Evolutionary conservation across 2,888 invertebrate species (phyloP), one percentile per base, ranked within the genome.

Genomic region (Copidosoma aretas): DNA sequence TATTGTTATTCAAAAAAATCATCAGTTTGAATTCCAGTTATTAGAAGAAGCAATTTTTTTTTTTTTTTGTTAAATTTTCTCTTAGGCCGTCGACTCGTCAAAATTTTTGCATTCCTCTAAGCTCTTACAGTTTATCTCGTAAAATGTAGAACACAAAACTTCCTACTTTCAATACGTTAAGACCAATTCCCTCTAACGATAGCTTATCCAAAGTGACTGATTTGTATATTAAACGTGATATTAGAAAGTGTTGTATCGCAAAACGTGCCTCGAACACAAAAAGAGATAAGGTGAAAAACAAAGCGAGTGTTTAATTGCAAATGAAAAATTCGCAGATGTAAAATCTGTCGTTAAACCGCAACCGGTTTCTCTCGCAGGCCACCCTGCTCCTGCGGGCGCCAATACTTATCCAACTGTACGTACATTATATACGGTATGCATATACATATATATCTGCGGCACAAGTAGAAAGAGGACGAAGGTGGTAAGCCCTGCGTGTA

Each of bases 291-390:
- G 19, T n/a, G 4, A 49, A 49, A 56, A 4, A 19, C 8, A 22
- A 24, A 54, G 2, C 43, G 43, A 15, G 12, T 12, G 12, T 17
- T 17, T 17, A 12, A 46, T 14, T 17, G 61, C 58, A 60, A 59
- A 67, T 72, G 71, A 59, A 67, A 74, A 74, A 75, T 73, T 74
- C 32, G 32, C 32, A 32, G 32, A 32, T 32, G 32, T 8, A 32
- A 32, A 32, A 75, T 76, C 75, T 71, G 73, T 76, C 75, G 77
- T 77, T 76, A 76, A 68, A 64, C 53, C 64, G 8, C 61, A 77
- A 77, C 77, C 78, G 76, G 77, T 77, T 78, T 77, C 67, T 72
- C 70, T 77, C 67, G 71, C 70, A 72, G 75, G 75, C 76, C 75
- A 76, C 73, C 75, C 75, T 74, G 52, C 52, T 73, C 75, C 43